These are phyloP conservation scores for Synergus umbraculus DNA, from an alignment of 2,888 invertebrate genomes.

Conservation along the genomic window DNA sequence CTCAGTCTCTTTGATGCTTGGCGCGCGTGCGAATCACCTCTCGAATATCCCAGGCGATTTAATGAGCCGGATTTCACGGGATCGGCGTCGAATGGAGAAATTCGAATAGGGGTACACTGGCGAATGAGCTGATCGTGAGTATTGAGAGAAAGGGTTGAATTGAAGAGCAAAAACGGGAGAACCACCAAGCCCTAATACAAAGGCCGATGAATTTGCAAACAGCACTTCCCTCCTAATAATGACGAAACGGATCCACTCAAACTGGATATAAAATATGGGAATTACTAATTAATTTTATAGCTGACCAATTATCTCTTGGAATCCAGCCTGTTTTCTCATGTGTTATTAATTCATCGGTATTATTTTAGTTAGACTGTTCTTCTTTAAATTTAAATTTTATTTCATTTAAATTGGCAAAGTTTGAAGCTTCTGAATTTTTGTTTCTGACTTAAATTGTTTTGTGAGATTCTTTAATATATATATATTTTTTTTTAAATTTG, in stretches of 20 bases:
- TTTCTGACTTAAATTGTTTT: too few species aligned
- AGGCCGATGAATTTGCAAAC: slow-evolving; percentile 62
- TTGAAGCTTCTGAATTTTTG: too few species aligned
- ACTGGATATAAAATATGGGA: not conserved
- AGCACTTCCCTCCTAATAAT: slow-evolving; percentile 12
- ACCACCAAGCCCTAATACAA: slow-evolving; percentile 60
- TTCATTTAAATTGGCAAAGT: too few species aligned
- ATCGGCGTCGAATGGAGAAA: slow-evolving; percentile 56
- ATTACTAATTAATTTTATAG: not conserved
- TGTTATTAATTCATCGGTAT: not conserved
- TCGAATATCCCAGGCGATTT: slow-evolving; percentile 56
- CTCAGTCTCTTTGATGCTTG: slow-evolving; percentile 29
- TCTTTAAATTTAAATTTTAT: too few species aligned
- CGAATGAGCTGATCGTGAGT: slow-evolving; percentile 52
- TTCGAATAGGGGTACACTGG: slow-evolving; percentile 53
- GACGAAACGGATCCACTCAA: not conserved
- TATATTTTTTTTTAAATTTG: too few species aligned
- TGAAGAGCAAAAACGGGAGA: not conserved
- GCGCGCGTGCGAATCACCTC: slow-evolving; percentile 36
- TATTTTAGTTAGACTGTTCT: too few species aligned
- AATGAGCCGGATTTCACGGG: slow-evolving; percentile 67
- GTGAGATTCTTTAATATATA: too few species aligned
- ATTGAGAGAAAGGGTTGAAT: slow-evolving; percentile 18
- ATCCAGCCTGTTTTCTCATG: not conserved
- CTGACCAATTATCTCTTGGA: not conserved